A percentile compares a stretch with the other conserved stretches of the same genome.
These are phyloP conservation scores for Drosophila miranda DNA, from an alignment of 1,140 invertebrate genomes.

Conservation along the genomic window DNA sequence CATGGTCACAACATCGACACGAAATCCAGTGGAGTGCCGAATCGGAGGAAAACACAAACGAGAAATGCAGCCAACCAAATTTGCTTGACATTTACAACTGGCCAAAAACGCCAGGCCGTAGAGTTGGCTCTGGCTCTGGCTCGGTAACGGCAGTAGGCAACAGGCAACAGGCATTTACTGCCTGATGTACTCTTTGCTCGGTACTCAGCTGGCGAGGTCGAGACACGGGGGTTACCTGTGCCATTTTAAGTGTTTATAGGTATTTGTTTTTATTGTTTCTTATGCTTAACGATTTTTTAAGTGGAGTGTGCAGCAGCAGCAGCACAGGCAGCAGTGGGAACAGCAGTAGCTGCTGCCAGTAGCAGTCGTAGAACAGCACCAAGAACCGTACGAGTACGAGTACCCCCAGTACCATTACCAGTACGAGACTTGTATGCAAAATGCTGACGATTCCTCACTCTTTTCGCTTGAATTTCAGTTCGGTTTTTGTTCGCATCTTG, in stretches of 20 bases:
- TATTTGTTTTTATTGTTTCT: constrained; percentile 80
- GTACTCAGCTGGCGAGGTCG: constrained; percentile 12
- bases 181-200: constrained; percentile 31
- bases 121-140: constrained; percentile 16
- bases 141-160: not conserved
- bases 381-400: constrained; percentile 4
- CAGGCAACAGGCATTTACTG: constrained; percentile 34
- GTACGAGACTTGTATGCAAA: constrained; percentile 63
- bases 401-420: too few relatives aligned
- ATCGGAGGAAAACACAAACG: constrained; percentile 23
- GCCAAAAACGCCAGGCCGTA: constrained; percentile 24
- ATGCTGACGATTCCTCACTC: constrained; percentile 32
- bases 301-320: constrained; percentile 50
- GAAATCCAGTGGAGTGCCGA: constrained; percentile 6
- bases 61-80: constrained; percentile 71
- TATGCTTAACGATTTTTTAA: constrained; percentile 80
- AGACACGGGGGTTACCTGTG: constrained; percentile 30
- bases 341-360: constrained; percentile 34
- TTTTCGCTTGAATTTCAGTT: constrained; percentile 34
- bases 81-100: constrained; percentile 78
- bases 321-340: constrained; percentile 16
- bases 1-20: not conserved
- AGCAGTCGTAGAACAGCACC: constrained; percentile 1
- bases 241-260: constrained; percentile 80
- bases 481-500: constrained; percentile 2